phyloP scores from a whole-genome alignment of 2,797 vertebrate genomes.

The Sparus aurata region DNA sequence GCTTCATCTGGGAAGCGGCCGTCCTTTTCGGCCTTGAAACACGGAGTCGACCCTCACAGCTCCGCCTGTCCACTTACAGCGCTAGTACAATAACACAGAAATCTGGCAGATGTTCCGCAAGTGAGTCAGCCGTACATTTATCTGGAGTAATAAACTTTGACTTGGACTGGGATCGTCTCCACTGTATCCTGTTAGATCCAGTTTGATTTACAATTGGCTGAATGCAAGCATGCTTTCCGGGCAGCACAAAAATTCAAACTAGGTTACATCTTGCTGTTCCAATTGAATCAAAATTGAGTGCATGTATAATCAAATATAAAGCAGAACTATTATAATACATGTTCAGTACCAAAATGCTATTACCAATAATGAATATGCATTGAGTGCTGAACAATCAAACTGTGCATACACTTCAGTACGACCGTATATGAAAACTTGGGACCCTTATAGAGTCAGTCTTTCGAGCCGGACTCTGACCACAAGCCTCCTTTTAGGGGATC shows the following conservation, averaged over 20 bases:
- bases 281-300: conserved; percentile 29
- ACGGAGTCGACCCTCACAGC: conserved; percentile 41
- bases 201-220: conserved; percentile 64
- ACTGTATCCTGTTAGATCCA: conserved; percentile 69
- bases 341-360: not conserved
- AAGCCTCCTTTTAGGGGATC: conserved; percentile 59
- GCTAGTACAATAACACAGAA: conserved; percentile 68
- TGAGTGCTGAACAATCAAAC: not conserved
- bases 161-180: conserved; percentile 42
- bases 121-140: conserved; percentile 74
- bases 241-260: conserved; percentile 25
- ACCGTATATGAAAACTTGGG: conserved; percentile 16
- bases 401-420: not conserved
- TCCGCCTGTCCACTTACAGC: conserved; percentile 64
- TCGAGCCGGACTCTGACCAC: conserved; percentile 45
- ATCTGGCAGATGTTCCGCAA: conserved; percentile 59
- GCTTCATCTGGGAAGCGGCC: conserved; percentile 54
- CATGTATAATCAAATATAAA: not conserved
- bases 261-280: conserved; percentile 12
- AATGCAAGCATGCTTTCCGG: conserved; percentile 38
- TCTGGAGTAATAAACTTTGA: conserved; percentile 66
- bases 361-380: not conserved
- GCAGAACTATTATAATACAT: not conserved
- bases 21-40: conserved; percentile 50
- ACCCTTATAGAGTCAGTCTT: conserved; percentile 3